Evolutionary conservation across 2,888 invertebrate genomes (phyloP).

Genomic region (Theristus sp.): DNA sequence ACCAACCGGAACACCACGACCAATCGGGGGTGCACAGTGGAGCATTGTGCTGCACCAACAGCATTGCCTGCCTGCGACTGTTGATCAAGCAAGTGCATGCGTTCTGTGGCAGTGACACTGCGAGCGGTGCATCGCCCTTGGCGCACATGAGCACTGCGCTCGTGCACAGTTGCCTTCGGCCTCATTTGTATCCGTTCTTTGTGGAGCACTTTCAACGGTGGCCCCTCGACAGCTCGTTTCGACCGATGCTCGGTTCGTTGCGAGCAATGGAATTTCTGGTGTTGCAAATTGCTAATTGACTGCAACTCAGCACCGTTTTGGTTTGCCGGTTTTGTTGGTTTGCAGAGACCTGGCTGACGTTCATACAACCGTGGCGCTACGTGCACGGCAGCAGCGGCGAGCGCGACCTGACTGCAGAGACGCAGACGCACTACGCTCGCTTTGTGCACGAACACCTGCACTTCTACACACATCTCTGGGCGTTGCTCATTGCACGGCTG

Average conservation of each 20-base stretch:
- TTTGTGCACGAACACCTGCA: not conserved
- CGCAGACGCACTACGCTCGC: not conserved
- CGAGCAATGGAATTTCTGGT: not conserved
- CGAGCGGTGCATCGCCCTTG: not conserved
- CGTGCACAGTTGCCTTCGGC: not conserved
- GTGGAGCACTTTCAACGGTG: conserved; percentile 50
- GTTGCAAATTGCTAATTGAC: not conserved
- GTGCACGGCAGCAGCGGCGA: not conserved
- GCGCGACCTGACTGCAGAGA: not conserved
- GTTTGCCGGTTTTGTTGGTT: not conserved
- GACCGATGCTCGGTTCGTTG: not conserved
- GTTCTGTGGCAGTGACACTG: too few species aligned
- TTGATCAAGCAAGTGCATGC: not conserved
- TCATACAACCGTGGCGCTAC: conserved; percentile 1
- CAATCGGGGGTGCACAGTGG: too few species aligned
- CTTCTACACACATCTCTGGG: not conserved
- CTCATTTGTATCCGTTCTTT: conserved; percentile 74
- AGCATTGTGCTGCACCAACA: not conserved
- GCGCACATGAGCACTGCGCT: too few species aligned
- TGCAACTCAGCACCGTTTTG: not conserved
- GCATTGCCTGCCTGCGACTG: not conserved
- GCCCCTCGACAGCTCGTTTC: not conserved
- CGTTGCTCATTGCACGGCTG: not conserved
- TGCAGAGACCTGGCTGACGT: not conserved
- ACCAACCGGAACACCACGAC: too few species aligned